phyloP scores from a whole-genome alignment of 2,113 vertebrate species.

The Callorhinus ursinus region DNA sequence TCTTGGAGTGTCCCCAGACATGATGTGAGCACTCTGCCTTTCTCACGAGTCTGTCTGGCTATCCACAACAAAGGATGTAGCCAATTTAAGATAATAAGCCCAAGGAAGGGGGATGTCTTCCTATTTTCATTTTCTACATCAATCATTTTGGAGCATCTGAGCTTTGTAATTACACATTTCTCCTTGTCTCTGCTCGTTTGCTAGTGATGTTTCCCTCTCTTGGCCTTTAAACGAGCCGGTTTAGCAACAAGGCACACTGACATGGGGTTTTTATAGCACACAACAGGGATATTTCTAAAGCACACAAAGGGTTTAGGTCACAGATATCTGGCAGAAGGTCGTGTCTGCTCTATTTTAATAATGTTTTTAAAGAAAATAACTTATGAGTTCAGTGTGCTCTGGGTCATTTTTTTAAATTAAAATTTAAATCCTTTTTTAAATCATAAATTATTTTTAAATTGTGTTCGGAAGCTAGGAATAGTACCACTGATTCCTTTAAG shows the following conservation, averaged over 20 bases:
- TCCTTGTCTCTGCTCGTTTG: conserved; percentile 29
- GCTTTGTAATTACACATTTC: conserved; percentile 59
- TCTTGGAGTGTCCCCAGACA: neutral
- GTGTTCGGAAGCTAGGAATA: neutral
- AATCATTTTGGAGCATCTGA: neutral
- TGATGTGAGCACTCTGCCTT: neutral
- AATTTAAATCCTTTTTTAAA: neutral
- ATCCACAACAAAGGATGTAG: conserved; percentile 44
- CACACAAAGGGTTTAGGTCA: neutral
- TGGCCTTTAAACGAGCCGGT: neutral
- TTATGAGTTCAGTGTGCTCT: neutral
- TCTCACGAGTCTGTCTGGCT: neutral
- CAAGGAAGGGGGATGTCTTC: neutral
- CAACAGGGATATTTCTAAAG: neutral
- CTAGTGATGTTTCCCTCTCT: neutral
- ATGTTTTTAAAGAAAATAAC: neutral
- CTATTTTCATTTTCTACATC: conserved; percentile 34
- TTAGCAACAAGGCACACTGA: neutral
- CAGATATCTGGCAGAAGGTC: neutral
- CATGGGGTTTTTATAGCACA: neutral
- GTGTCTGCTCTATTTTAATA: neutral
- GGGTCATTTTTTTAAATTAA: neutral
- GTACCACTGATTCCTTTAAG: neutral
- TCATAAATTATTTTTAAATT: neutral
- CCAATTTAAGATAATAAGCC: neutral